Evolutionary conservation across 2,888 invertebrate species (phyloP).

Genomic region (Scaptomyza polygonia): DNA sequence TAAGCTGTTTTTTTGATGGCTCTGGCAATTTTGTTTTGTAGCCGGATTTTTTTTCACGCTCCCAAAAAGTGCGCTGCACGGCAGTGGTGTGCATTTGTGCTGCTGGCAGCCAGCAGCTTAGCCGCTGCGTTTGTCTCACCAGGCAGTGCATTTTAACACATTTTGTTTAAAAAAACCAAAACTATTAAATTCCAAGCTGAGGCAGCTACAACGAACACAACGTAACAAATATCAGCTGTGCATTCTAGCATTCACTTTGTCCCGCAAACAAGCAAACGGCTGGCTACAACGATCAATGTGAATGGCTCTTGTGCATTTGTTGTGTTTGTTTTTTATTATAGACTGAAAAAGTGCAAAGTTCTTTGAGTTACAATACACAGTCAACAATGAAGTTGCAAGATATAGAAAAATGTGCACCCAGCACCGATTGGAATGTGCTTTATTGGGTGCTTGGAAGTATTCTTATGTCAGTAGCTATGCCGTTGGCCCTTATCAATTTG

Average conservation of each 20-base stretch:
- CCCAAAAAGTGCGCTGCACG: constrained; percentile 82
- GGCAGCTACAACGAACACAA: constrained; percentile 43
- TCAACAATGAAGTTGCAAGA: constrained; percentile 58
- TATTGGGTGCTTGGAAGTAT: constrained; percentile 83
- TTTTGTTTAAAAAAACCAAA: constrained; percentile 20
- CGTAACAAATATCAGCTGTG: constrained; percentile 61
- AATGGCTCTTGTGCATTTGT: constrained; percentile 26
- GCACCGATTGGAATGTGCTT: constrained; percentile 73
- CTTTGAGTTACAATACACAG: constrained; percentile 8
- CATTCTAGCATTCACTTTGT: constrained; percentile 10
- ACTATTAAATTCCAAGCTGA: constrained; percentile 1
- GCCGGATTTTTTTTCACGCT: constrained; percentile 83
- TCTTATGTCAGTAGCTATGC: constrained; percentile 85
- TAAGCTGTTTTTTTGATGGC: constrained; percentile 85
- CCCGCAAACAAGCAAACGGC: constrained; percentile 1
- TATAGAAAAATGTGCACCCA: constrained; percentile 61
- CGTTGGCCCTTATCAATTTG: constrained; percentile 84
- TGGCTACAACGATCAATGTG: background rate
- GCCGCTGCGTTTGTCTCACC: constrained; percentile 48
- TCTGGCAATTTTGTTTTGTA: constrained; percentile 79
- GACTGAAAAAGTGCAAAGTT: constrained; percentile 64
- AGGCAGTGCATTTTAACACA: constrained; percentile 55
- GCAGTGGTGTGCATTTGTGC: constrained; percentile 76
- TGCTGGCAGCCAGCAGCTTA: constrained; percentile 36
- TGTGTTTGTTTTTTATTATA: constrained; percentile 20